phyloP scores from a whole-genome alignment of 2,797 vertebrate species.

The Ispidina picta region DNA sequence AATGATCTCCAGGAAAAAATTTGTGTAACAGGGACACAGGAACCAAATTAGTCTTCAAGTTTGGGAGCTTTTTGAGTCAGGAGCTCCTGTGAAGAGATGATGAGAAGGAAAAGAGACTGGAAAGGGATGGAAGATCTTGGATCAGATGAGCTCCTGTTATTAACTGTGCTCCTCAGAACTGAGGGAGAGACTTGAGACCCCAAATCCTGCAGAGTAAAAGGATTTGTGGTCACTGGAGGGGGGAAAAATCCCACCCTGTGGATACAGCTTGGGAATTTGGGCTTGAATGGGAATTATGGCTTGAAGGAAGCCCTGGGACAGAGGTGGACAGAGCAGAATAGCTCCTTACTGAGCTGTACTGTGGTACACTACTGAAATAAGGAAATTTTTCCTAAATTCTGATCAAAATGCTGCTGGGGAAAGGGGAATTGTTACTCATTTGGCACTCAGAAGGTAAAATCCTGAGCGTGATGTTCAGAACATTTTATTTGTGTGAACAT shows the following conservation, averaged over 20 bases:
- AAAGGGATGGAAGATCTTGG: too few species aligned
- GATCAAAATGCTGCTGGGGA: background rate
- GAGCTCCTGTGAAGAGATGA: too few species aligned
- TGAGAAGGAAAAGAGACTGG: too few species aligned
- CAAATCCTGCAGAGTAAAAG: too few species aligned
- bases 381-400: background rate
- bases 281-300: background rate
- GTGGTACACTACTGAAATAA: background rate
- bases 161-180: too few species aligned
- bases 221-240: too few species aligned
- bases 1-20: background rate
- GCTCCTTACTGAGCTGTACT: background rate
- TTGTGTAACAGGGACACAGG: background rate
- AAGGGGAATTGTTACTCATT: background rate
- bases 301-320: background rate
- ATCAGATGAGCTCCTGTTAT: too few species aligned
- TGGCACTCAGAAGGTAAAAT: background rate
- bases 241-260: too few species aligned
- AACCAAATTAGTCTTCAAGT: background rate
- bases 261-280: background rate
- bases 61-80: background rate
- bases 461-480: background rate
- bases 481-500: background rate
- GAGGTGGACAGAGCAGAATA: background rate
- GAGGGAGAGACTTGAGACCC: background rate